phyloP scores from a whole-genome alignment of 2,888 invertebrate genomes.

The Dexiosoma caninum region DNA sequence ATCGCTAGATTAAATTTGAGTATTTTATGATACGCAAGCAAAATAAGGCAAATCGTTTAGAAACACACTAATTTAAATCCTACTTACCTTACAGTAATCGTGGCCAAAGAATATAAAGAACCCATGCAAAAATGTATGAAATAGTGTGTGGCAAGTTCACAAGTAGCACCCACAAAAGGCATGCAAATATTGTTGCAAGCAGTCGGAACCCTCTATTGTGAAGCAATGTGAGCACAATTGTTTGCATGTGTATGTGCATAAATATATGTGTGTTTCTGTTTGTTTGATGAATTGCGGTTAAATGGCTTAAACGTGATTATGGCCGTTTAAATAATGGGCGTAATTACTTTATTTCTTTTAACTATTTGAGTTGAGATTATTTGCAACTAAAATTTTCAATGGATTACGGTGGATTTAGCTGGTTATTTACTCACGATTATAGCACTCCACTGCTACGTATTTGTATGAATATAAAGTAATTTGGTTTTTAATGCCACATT shows the following conservation, averaged over 20 bases:
- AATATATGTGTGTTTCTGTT: conserved; percentile 66
- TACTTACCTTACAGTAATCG: conserved; percentile 27
- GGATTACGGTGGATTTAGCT: conserved; percentile 43
- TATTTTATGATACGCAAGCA: conserved; percentile 31
- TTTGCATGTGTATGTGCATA: not conserved
- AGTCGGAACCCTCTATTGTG: conserved; percentile 10
- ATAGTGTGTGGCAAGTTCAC: conserved; percentile 33
- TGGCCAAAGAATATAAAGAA: conserved; percentile 12
- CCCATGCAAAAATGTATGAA: not conserved
- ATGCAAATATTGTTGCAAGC: conserved; percentile 57
- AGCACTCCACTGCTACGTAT: not conserved
- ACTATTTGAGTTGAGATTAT: conserved; percentile 30
- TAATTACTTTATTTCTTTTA: conserved; percentile 58
- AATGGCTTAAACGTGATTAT: conserved; percentile 58
- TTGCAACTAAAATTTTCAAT: conserved; percentile 1
- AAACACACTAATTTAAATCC: conserved; percentile 22
- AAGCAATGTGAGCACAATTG: not conserved
- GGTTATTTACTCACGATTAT: conserved; percentile 15
- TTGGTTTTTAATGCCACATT: not conserved
- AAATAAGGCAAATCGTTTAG: conserved; percentile 2
- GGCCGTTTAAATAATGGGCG: conserved; percentile 58
- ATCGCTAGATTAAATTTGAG: conserved; percentile 40
- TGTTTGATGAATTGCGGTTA: conserved; percentile 70
- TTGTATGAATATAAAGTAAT: not conserved
- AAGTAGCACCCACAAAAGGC: conserved; percentile 60